Conservation (phyloP, 2,888 invertebrate species). For the Caenorhabditis becei region DNA sequence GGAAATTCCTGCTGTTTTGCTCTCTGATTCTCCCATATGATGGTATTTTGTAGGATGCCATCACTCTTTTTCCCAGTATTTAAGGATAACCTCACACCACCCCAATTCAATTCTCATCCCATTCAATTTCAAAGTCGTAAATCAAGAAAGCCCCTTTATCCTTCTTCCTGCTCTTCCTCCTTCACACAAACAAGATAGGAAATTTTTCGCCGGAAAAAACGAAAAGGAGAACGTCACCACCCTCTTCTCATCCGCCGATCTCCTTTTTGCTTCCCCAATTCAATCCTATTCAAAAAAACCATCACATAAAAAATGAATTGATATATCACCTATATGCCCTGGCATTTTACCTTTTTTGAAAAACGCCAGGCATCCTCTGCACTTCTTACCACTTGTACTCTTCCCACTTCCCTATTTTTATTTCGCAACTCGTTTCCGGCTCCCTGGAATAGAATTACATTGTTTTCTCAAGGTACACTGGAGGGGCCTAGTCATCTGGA, state of each 20-base stretch:
- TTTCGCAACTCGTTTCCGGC: conserved; percentile 15
- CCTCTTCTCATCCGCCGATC: neutral
- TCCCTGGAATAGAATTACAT: conserved; percentile 32
- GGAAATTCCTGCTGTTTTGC: neutral
- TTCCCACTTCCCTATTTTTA: conserved; percentile 9
- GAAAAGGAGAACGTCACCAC: conserved; percentile 13
- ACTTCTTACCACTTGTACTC: neutral
- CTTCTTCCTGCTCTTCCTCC: neutral
- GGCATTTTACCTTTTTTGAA: conserved; percentile 7
- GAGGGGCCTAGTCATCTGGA: conserved; percentile 58
- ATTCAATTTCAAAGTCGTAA: conserved; percentile 25
- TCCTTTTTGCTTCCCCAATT: conserved; percentile 15
- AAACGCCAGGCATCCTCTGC: neutral
- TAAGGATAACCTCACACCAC: neutral
- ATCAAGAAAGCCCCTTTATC: conserved; percentile 9
- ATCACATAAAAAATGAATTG: conserved; percentile 41
- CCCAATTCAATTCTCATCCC: conserved; percentile 4
- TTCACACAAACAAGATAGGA: conserved; percentile 14
- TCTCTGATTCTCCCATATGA: neutral
- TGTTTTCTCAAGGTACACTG: conserved; percentile 55
- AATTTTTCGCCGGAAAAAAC: conserved; percentile 5
- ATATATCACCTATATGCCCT: conserved; percentile 12
- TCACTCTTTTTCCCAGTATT: neutral
- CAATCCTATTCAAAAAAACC: conserved; percentile 28
- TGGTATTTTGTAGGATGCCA: neutral